These are phyloP conservation scores for Loriculus beryllinus DNA, from an alignment of 2,797 vertebrate species.

Conservation along the genomic window DNA sequence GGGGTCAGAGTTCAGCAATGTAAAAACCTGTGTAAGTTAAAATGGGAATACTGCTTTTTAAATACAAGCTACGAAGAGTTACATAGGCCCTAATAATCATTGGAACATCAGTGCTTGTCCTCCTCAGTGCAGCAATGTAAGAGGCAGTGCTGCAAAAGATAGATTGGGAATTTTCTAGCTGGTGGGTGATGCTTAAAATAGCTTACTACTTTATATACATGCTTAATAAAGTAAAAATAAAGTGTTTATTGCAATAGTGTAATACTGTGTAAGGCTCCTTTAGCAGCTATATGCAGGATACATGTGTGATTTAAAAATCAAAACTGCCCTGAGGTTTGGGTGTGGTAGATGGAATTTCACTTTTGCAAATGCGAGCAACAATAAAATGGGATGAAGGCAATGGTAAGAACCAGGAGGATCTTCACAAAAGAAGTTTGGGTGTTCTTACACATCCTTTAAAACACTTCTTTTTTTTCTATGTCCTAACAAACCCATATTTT, in stretches of 20 bases:
- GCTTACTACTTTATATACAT: neutral
- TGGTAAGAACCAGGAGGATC: neutral
- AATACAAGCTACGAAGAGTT: neutral
- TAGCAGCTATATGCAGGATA: neutral
- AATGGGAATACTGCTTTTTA: neutral
- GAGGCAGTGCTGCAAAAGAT: neutral
- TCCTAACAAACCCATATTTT: neutral
- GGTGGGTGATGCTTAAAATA: neutral
- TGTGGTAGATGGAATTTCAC: neutral
- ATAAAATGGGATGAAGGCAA: neutral
- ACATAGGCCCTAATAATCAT: neutral
- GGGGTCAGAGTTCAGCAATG: rapidly evolving
- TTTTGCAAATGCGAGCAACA: neutral
- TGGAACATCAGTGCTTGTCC: neutral
- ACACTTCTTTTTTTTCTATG: neutral
- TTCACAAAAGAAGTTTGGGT: neutral
- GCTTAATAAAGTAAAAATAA: neutral
- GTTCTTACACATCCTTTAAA: neutral
- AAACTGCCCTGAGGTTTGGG: neutral
- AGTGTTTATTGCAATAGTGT: neutral
- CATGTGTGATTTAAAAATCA: neutral
- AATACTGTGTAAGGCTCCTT: neutral
- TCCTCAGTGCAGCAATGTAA: neutral
- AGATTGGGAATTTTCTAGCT: too few relatives aligned
- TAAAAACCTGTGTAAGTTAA: neutral